A percentile compares a stretch with the other conserved stretches of the same genome.
Conservation (phyloP, 1,140 invertebrate species). For the Thalassaphorura encarpata region DNA sequence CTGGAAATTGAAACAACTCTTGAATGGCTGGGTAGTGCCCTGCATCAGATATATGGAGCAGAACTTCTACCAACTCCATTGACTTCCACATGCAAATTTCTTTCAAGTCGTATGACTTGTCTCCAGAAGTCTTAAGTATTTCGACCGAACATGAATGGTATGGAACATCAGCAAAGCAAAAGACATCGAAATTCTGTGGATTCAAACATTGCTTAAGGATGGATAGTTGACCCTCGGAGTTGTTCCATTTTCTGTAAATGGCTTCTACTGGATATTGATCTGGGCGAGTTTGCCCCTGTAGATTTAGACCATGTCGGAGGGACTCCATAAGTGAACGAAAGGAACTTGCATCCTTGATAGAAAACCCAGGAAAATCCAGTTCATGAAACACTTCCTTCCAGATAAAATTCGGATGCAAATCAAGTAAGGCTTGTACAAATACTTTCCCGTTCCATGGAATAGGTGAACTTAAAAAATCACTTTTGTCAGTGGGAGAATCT, state of each 20-base stretch:
- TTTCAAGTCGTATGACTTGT: slow-evolving; percentile 69
- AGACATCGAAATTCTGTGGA: slow-evolving; percentile 68
- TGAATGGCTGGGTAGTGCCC: slow-evolving; percentile 70
- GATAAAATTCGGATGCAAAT: slow-evolving; percentile 69
- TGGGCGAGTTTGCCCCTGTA: slow-evolving; percentile 51
- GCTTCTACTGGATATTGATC: slow-evolving; percentile 79
- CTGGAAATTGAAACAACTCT: slow-evolving; percentile 84
- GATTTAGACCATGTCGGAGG: slow-evolving; percentile 64
- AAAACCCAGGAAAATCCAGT: slow-evolving; percentile 80
- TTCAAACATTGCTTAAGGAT: slow-evolving; percentile 75
- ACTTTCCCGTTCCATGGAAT: slow-evolving; percentile 87
- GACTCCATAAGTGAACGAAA: slow-evolving; percentile 69
- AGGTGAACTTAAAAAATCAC: slow-evolving; percentile 12
- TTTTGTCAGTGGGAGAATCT: slow-evolving; percentile 42
- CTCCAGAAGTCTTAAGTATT: slow-evolving; percentile 81
- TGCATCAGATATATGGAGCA: slow-evolving; percentile 75
- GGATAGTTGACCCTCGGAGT: slow-evolving; percentile 80
- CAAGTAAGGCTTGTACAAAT: slow-evolving; percentile 81
- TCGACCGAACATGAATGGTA: slow-evolving; percentile 76
- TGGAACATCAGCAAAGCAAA: slow-evolving; percentile 85
- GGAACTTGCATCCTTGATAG: slow-evolving; percentile 74
- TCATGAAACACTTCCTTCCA: slow-evolving; percentile 89
- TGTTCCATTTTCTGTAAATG: slow-evolving; percentile 82
- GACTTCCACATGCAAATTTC: slow-evolving; percentile 86
- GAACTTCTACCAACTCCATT: slow-evolving; percentile 75